Evolutionary conservation across 2,797 vertebrate species (phyloP), one percentile per base, ranked within the genome.

Genomic region (Myioborus miniatus): DNA sequence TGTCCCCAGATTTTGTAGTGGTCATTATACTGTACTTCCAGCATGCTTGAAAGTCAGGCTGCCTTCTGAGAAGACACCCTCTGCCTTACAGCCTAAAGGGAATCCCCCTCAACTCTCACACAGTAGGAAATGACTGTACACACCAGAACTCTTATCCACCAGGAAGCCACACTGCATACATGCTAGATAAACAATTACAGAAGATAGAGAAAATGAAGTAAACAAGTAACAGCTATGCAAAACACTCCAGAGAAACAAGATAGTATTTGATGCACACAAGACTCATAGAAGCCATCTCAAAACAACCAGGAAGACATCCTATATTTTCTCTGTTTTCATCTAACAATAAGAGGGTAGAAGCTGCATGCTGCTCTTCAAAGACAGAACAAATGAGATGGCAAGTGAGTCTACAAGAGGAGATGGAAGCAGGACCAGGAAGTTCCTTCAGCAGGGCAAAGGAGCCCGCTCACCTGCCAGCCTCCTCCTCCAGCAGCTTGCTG

Each of bases 401-500:
- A 91, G 18, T 11, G 24, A 96, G 69, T 18, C 65, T 52, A 5
- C 34, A 76, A 64, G 59, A 91, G 12, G 29, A 89, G 46, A 59
- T 3, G 12, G 37, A 90, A 87, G 39, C 47, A 76, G 37, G 52
- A 85, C n/a, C 7, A 56, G 24, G 8, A 76, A 89, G 68, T 47
- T 14, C 30, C 52, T 65, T 27, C 46, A 59, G 50, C 21, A 55
- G 18, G 44, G 36, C 30, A 59, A 55, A 82, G 26, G 15, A 74
- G 74, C 2, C 27, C 4, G 2, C 63, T 95, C 83, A 98, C 98
- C 98, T 98, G 95, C 98, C 97, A 27, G 98, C 98, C 78, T 98
- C 98, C 41, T 98, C 98, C 83, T 98, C 98, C 58, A 98, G 96
- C 87, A 98, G 97, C 95, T 98, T 98, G 96, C 98, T 98, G 89